phyloP scores from a whole-genome alignment of 1,140 invertebrate species.

The Bombus vancouverensis region DNA sequence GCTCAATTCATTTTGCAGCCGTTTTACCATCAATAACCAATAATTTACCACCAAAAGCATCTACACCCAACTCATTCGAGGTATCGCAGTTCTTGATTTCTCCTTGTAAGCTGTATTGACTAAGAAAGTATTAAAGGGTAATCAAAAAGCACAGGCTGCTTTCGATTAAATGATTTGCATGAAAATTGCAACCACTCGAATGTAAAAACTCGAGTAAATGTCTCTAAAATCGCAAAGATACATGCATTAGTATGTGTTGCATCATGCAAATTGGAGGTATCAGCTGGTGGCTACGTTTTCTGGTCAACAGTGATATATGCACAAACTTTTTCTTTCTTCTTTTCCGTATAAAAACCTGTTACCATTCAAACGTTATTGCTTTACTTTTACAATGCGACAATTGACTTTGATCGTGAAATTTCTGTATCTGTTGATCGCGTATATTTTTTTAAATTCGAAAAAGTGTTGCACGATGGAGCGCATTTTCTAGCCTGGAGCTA shows the following conservation, averaged over 20 bases:
- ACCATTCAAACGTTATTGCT: not conserved
- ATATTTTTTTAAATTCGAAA: not conserved
- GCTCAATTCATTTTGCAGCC: no score
- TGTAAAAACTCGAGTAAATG: not conserved
- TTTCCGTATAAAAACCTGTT: not conserved
- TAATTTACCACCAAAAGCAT: no score
- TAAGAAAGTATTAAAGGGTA: no score
- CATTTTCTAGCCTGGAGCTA: not conserved
- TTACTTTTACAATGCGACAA: not conserved
- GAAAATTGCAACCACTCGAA: no score
- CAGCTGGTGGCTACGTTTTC: not conserved
- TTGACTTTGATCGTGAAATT: not conserved
- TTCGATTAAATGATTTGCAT: no score
- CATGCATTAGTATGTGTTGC: not conserved
- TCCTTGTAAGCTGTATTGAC: no score
- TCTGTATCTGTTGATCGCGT: no score
- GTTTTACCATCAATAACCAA: no score
- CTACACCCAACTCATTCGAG: no score
- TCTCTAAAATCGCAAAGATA: not conserved
- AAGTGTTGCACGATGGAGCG: not conserved
- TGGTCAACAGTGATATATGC: not conserved
- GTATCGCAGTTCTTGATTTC: no score
- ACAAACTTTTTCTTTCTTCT: not conserved
- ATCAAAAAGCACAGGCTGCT: no score
- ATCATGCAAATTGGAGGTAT: not conserved